phyloP scores from a whole-genome alignment of 2,113 vertebrate species.

The Prolemur simus region DNA sequence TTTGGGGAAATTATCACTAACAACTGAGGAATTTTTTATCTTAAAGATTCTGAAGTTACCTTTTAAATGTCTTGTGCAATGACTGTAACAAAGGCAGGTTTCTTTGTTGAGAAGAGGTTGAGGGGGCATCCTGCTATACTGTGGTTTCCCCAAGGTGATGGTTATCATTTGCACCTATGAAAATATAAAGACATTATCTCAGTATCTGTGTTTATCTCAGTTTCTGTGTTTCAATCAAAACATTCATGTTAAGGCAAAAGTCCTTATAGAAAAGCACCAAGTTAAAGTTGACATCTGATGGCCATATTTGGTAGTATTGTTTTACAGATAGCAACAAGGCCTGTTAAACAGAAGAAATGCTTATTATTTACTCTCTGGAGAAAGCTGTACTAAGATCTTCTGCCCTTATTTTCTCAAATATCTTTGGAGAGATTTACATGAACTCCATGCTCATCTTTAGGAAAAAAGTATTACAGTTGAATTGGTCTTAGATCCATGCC shows the following conservation, averaged over 20 bases:
- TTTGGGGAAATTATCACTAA: constrained; percentile 7
- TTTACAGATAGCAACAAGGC: neutral
- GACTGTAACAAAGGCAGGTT: neutral
- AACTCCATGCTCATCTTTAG: neutral
- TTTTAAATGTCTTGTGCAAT: constrained; percentile 9
- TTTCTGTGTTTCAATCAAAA: constrained; percentile 24
- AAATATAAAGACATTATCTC: neutral
- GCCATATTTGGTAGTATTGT: neutral
- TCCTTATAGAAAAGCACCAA: neutral
- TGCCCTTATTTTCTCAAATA: constrained; percentile 8
- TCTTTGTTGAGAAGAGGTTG: neutral
- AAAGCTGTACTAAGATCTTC: neutral
- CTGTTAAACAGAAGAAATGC: neutral
- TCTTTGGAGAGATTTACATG: constrained; percentile 6
- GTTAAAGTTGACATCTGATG: neutral
- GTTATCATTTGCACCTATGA: neutral
- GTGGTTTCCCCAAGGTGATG: neutral
- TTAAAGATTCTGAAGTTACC: neutral
- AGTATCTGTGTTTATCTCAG: neutral
- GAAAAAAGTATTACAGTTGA: neutral
- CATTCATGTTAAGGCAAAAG: neutral
- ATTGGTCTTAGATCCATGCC: neutral
- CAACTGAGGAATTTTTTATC: neutral
- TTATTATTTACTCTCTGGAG: neutral
- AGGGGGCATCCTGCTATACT: neutral